Evolutionary conservation across 2,797 vertebrate species (phyloP).

Genomic region (Spinus olivaceus): DNA sequence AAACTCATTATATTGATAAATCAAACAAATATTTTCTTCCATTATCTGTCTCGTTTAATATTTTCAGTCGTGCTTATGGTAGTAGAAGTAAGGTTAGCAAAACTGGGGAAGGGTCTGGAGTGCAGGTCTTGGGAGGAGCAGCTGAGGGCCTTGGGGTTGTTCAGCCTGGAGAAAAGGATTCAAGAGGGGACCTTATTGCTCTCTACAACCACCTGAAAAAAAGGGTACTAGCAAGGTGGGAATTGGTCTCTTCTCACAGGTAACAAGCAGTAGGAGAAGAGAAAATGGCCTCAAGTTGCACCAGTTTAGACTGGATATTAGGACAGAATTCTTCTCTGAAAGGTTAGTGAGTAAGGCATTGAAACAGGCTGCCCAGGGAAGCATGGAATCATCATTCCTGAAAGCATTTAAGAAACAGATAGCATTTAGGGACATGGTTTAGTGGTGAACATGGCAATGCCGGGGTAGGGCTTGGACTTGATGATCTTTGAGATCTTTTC

Average conservation of each 20-base stretch:
- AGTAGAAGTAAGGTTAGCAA: neutral
- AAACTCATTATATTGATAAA: neutral
- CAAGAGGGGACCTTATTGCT: accelerated
- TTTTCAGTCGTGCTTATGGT: neutral
- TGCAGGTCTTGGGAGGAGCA: neutral
- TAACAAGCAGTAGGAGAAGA: neutral
- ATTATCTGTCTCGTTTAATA: neutral
- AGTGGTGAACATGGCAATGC: neutral
- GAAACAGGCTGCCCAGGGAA: neutral
- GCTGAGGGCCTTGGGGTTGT: neutral
- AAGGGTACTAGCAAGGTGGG: neutral
- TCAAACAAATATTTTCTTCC: neutral
- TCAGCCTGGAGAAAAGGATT: neutral
- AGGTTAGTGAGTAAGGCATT: neutral
- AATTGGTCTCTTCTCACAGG: neutral
- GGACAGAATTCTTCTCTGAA: neutral
- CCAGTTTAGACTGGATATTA: neutral
- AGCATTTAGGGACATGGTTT: neutral
- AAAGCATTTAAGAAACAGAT: neutral
- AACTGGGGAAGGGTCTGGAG: neutral
- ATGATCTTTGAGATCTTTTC: neutral
- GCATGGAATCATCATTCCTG: neutral
- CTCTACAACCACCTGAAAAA: neutral
- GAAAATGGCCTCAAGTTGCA: neutral
- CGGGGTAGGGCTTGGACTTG: neutral